phyloP scores from a whole-genome alignment of 1,140 invertebrate species.

The Drosophila tropicalis region DNA sequence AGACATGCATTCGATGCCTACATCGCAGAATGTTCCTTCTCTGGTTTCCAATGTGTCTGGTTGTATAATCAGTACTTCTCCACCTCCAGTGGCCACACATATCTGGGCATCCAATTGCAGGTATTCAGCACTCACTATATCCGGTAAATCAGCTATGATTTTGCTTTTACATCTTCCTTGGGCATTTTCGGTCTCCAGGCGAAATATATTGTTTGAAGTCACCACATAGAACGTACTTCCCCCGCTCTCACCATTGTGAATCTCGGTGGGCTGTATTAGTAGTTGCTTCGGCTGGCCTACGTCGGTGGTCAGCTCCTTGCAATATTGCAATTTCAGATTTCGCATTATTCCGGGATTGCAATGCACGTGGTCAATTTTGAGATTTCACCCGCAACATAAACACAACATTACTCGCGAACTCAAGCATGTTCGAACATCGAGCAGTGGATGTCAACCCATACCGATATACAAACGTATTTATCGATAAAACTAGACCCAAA shows the following conservation, averaged over 20 bases:
- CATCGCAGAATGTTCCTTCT: constrained; percentile 79
- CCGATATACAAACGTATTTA: no score
- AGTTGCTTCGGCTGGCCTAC: constrained; percentile 52
- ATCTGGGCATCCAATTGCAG: constrained; percentile 70
- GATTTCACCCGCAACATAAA: no score
- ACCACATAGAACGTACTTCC: constrained; percentile 35
- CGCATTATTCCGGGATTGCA: constrained; percentile 66
- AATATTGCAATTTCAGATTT: constrained; percentile 76
- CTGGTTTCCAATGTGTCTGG: constrained; percentile 39
- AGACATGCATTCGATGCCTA: constrained; percentile 84
- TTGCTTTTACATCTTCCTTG: constrained; percentile 23
- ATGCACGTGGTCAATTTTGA: constrained; percentile 34
- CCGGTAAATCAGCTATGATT: constrained; percentile 59
- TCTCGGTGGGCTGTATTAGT: constrained; percentile 42
- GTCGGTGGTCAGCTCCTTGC: constrained; percentile 45
- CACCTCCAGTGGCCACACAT: constrained; percentile 68
- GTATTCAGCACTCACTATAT: constrained; percentile 71
- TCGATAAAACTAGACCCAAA: no score
- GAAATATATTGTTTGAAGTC: constrained; percentile 50
- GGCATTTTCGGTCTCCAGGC: constrained; percentile 20
- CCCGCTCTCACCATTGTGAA: constrained; percentile 16
- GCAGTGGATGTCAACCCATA: no score
- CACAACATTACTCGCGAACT: no score
- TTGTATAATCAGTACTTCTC: constrained; percentile 73
- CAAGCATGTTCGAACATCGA: no score